Evolutionary conservation across 2,797 vertebrate species (phyloP).

Genomic region (Huso huso): DNA sequence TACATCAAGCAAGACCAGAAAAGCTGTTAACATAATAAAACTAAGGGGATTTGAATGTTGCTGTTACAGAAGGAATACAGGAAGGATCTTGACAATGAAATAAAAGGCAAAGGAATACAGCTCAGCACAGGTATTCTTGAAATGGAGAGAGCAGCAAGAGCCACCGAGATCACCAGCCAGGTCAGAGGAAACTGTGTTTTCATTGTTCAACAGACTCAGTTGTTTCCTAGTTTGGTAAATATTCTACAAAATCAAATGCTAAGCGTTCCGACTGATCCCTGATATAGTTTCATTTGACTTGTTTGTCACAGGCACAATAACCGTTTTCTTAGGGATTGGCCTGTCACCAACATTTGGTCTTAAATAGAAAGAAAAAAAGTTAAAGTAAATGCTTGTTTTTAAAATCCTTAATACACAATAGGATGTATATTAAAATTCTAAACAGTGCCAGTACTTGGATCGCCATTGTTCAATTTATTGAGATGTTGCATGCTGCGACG

Average conservation of each 20-base stretch:
- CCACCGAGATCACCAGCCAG: conserved; percentile 44
- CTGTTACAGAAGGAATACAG: conserved; percentile 48
- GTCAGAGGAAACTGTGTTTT: background rate
- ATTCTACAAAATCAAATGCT: background rate
- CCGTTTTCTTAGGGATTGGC: too few species aligned
- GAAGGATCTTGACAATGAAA: conserved; percentile 43
- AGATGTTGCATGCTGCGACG: conserved; percentile 59
- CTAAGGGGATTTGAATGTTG: background rate
- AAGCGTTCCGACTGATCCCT: background rate
- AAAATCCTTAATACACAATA: conserved; percentile 4
- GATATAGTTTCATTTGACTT: background rate
- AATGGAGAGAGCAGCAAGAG: conserved; percentile 49
- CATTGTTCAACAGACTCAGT: background rate
- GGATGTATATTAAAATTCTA: background rate
- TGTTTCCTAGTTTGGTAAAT: background rate
- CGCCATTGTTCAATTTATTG: conserved; percentile 7
- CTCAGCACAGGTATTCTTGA: conserved; percentile 49
- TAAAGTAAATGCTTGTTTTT: background rate
- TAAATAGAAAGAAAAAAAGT: background rate
- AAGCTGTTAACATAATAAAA: background rate
- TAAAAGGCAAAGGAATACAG: conserved; percentile 53
- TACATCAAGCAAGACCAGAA: background rate
- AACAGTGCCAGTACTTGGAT: too few species aligned
- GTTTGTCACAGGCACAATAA: background rate
- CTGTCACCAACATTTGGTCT: too few species aligned